Base-by-base conservation (phyloP, 2,113 vertebrate species). In the Sprattus sprattus region DNA sequence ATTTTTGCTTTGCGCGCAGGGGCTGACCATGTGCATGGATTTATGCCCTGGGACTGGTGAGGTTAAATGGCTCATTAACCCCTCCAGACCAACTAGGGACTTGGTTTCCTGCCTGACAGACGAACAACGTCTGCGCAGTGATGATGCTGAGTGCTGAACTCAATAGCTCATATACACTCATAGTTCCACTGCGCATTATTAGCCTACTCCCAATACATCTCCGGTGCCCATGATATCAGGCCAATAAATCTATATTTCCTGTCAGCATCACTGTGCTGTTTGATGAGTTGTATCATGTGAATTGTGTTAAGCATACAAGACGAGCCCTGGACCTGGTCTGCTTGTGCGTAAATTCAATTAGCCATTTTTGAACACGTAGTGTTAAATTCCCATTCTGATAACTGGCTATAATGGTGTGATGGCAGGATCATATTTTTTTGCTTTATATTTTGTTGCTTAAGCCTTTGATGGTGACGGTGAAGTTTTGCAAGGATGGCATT, bases 41-140 rank as follows among this genome's bases (percentile, higher is more conserved):
- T 85, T 57, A 64, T 87, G 88, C 86, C 81, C 75, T 78, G 87
- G 85, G 86, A 83, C 81, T 85, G 80, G 57, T 67, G 54, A 88
- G 90, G 84, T 89, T 88, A 89, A 87, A 85, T 82, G 84, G 82
- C 47, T 88, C 85, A 88, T 86, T 88, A 87, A 88, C 86, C 84
- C 89, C 75, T 88, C 84, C 82, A 75, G 85, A 57, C 83, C 86
- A 83, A 78, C 71, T 15, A 4, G 71, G 71, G 71, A 78, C 28
- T 78, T 78, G 25, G 32, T 39, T 78, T 78, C 71, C 71, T 78
- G 28, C 71, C 32, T 39, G 71, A 78, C 71, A 78, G 71, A 78
- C 71, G 71, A 78, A 78, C 71, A 78, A 18, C 28, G 71, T 78
- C 71, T 32, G 71, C 71, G 13, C 71, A 78, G 28, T 71, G 71